A percentile compares a stretch with the other conserved stretches of the same genome.
phyloP scores from a whole-genome alignment of 2,797 vertebrate genomes.

The Miichthys miiuy region DNA sequence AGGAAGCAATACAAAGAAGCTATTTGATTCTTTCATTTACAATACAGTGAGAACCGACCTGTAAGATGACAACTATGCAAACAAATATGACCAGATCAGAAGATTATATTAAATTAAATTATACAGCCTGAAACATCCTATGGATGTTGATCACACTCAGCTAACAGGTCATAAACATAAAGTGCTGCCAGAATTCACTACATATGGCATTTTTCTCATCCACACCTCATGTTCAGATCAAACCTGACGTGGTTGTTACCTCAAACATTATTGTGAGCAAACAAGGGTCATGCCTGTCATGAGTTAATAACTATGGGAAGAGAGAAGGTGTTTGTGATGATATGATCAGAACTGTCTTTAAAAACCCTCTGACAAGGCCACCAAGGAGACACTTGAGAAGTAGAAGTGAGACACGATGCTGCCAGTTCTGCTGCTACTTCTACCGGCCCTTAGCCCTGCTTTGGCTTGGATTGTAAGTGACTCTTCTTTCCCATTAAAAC shows the following conservation, averaged over 20 bases:
- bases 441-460: slow-evolving; percentile 56
- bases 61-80: background rate
- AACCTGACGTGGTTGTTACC: background rate
- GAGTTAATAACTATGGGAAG: slow-evolving; percentile 48
- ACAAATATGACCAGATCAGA: background rate
- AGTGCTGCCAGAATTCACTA: background rate
- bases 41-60: background rate
- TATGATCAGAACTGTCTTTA: slow-evolving; percentile 70
- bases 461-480: slow-evolving; percentile 77
- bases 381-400: slow-evolving; percentile 34
- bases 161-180: slow-evolving; percentile 19
- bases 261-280: slow-evolving; percentile 28
- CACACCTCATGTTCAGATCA: slow-evolving; percentile 5
- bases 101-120: background rate
- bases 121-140: background rate
- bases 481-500: background rate
- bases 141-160: background rate
- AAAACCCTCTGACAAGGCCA: slow-evolving; percentile 41
- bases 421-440: slow-evolving; percentile 61
- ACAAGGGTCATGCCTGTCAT: slow-evolving; percentile 30
- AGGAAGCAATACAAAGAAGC: background rate
- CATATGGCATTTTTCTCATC: slow-evolving; percentile 55
- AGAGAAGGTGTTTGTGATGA: slow-evolving; percentile 50
- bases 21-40: background rate
- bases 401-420: slow-evolving; percentile 57